phyloP scores from a whole-genome alignment of 2,113 vertebrate genomes.

The Columbina picui region DNA sequence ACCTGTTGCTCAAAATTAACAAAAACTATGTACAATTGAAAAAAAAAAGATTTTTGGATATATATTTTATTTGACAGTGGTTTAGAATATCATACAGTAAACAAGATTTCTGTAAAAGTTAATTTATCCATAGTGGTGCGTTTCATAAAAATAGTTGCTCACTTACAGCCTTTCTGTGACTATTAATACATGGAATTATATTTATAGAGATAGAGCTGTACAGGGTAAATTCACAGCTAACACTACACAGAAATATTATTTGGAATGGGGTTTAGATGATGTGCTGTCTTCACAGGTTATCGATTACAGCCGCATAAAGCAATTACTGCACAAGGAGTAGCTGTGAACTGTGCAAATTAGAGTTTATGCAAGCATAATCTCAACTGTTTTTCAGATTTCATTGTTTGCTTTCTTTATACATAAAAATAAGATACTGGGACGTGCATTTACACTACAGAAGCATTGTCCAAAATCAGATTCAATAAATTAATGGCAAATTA shows the following conservation, averaged over 20 bases:
- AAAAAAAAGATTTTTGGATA: conserved; percentile 85
- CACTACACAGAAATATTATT: conserved; percentile 96
- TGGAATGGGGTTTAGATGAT: conserved; percentile 86
- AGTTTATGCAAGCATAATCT: conserved; percentile 82
- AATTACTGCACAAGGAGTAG: conserved; percentile 84
- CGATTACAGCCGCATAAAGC: conserved; percentile 89
- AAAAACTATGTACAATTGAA: conserved; percentile 69
- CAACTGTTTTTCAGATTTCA: conserved; percentile 62
- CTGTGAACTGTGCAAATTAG: conserved; percentile 86
- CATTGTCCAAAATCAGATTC: conserved; percentile 82
- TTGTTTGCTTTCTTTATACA: conserved; percentile 74
- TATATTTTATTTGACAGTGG: conserved; percentile 98
- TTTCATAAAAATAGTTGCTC: conserved; percentile 99
- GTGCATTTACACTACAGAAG: conserved; percentile 84
- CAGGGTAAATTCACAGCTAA: conserved; percentile 96
- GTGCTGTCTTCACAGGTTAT: conserved; percentile 89
- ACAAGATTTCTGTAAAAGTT: conserved; percentile 99
- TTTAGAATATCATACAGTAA: conserved; percentile 99
- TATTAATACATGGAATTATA: conserved; percentile 97
- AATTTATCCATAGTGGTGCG: conserved; percentile 98
- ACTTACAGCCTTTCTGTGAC: conserved; percentile 97
- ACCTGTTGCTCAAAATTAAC: conserved; percentile 34
- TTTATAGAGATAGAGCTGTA: conserved; percentile 98
- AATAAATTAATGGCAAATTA: conserved; percentile 82
- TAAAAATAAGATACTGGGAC: conserved; percentile 80